These are phyloP conservation scores for Alitta virens DNA, from an alignment of 2,888 invertebrate species.

Conservation along the genomic window DNA sequence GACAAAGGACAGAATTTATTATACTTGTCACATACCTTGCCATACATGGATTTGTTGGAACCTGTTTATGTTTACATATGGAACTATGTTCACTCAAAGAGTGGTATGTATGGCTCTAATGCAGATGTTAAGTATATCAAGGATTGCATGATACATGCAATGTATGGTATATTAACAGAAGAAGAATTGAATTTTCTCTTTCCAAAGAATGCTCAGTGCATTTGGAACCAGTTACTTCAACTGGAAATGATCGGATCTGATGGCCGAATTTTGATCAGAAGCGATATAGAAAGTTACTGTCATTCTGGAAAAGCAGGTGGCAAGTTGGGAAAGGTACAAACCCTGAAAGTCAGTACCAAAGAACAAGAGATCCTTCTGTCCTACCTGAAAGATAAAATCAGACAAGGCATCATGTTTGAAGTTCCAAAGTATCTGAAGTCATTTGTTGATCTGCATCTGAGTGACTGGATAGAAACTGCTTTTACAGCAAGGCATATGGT, in stretches of 20 bases:
- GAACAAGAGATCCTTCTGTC: neutral
- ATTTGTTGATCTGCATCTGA: conserved; percentile 16
- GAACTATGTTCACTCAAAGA: conserved; percentile 7
- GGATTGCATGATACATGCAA: neutral
- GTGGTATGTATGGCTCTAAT: neutral
- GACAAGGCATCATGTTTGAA: neutral
- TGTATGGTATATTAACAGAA: neutral
- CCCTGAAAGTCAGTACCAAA: too few species aligned
- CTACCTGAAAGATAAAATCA: neutral
- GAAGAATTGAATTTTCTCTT: too few species aligned
- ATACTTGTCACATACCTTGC: conserved; percentile 10
- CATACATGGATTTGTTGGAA: conserved; percentile 23
- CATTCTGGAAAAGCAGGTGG: neutral
- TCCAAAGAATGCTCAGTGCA: too few species aligned
- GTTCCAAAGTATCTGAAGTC: conserved; percentile 3
- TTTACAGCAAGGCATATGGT: conserved; percentile 24
- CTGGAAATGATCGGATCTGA: too few species aligned
- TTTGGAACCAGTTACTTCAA: too few species aligned
- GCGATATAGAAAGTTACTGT: neutral
- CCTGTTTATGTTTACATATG: conserved; percentile 19
- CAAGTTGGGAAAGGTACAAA: neutral
- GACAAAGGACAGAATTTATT: conserved; percentile 21
- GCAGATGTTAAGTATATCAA: neutral
- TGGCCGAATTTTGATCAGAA: too few species aligned
- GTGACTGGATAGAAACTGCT: conserved; percentile 27